Base-by-base conservation (phyloP, 2,888 invertebrate species). In the Boloria selene region DNA sequence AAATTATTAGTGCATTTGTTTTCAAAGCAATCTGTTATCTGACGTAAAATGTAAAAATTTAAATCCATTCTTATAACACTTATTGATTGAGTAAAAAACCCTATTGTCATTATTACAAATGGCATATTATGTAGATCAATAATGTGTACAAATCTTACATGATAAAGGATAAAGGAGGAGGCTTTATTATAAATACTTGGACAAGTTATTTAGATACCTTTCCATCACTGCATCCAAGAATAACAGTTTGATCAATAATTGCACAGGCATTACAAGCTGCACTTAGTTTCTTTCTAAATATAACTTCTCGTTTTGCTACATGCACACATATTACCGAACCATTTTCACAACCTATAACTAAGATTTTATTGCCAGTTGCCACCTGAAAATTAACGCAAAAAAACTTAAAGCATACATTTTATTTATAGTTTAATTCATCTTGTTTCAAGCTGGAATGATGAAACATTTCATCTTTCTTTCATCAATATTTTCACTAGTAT, bases 211-310 rank as follows among this genome's bases (percentile, higher is more conserved):
- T 14, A 16, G 61, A 63, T 81, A 93, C 93, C 85, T 92, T 89
- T 67, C 95, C 95, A 83, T 94, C 89, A 72, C 93, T 93, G 72
- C 94, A 94, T n/a, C 95, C 95, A 5, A 90, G 85, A 70, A 94
- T 86, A 55, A 83, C 73, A n/a, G 83, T 82, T 13, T 91, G 79
- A 2, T 93, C 90, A 16, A 94, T 75, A 66, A 93, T 83, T 54
- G 89, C 78, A 69, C 94, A 93, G 42, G 93, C 88, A 81, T 95
- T 95, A 59, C 94, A 93, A 7, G 94, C 87, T 14, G 93, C 86
- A 1, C 86, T 82, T 42, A 93, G 58, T 59, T 85, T 81, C 26
- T 81, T 83, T 18, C 77, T 78, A 72, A 88, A 93, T 3, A 93
- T 14, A 70, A 85, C 82, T 73, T 92, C 82, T 70, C 94, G 86